phyloP scores from a whole-genome alignment of 2,113 vertebrate genomes.

The Mesocricetus auratus region DNA sequence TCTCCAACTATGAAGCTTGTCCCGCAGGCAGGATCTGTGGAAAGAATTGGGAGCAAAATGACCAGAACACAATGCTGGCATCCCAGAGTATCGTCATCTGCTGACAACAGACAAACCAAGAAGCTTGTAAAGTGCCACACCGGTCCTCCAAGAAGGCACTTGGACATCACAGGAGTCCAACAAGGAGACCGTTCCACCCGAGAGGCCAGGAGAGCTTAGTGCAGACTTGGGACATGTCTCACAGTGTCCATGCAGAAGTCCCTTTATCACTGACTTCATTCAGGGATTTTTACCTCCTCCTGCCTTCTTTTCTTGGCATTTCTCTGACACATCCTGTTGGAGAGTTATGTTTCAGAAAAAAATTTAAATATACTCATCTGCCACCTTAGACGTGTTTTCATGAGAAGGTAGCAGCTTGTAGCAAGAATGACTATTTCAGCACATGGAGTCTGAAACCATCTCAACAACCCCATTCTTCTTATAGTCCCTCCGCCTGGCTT shows the following conservation, averaged over 20 bases:
- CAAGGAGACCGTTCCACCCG: background rate
- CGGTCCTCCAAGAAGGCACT: background rate
- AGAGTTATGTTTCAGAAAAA: constrained; percentile 80
- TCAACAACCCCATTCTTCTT: constrained; percentile 70
- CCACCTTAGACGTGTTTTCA: constrained; percentile 83
- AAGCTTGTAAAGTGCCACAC: background rate
- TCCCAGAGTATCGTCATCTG: too few relatives aligned
- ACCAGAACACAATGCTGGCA: background rate
- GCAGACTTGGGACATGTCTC: background rate
- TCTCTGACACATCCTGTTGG: constrained; percentile 79
- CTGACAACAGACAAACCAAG: background rate
- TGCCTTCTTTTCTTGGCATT: constrained; percentile 81
- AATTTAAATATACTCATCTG: constrained; percentile 83
- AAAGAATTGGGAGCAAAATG: background rate
- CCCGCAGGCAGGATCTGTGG: background rate
- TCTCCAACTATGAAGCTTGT: background rate
- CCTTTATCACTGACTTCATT: constrained; percentile 59
- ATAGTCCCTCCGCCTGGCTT: constrained; percentile 49
- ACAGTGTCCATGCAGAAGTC: background rate
- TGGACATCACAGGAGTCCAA: background rate
- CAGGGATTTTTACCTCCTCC: constrained; percentile 79
- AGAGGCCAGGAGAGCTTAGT: background rate
- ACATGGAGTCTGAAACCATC: constrained; percentile 71
- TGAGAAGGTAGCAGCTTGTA: constrained; percentile 82
- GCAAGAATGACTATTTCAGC: constrained; percentile 80